Percentiles rank a stretch among this genome's conserved stretches.
Evolutionary conservation across 2,113 vertebrate species (phyloP).

Genomic region (Chrysochloris asiatica): DNA sequence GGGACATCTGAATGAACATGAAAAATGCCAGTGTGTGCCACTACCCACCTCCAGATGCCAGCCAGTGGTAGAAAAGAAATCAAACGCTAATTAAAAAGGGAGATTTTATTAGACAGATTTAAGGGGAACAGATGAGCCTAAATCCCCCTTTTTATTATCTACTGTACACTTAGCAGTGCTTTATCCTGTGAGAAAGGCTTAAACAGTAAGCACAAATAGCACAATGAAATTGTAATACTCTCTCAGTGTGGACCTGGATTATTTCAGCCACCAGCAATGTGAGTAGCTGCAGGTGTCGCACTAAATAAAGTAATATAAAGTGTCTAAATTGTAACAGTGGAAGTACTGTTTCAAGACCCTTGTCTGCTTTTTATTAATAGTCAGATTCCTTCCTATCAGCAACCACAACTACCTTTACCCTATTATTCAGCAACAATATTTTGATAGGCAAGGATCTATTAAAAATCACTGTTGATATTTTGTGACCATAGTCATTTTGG

Average conservation of each 20-base stretch:
- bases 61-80: conserved; percentile 18
- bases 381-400: conserved; percentile 90
- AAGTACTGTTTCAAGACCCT: conserved; percentile 87
- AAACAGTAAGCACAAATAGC: conserved; percentile 84
- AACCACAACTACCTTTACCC: conserved; percentile 84
- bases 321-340: conserved; percentile 89
- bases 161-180: conserved; percentile 70
- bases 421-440: conserved; percentile 87
- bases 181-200: conserved; percentile 73
- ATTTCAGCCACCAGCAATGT: conserved; percentile 87
- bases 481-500: conserved; percentile 84
- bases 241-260: conserved; percentile 84
- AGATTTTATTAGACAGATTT: conserved; percentile 76
- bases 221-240: conserved; percentile 84
- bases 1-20: background rate
- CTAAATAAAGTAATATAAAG: conserved; percentile 91
- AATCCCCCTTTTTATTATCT: conserved; percentile 70
- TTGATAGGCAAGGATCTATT: conserved; percentile 89
- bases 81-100: conserved; percentile 67
- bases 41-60: conserved; percentile 50
- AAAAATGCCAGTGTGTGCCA: conserved; percentile 51
- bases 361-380: conserved; percentile 92
- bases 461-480: conserved; percentile 87
- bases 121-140: conserved; percentile 66
- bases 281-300: conserved; percentile 89